Evolutionary conservation across 2,113 vertebrate species (phyloP).

Genomic region (Myrmecophaga tridactyla): DNA sequence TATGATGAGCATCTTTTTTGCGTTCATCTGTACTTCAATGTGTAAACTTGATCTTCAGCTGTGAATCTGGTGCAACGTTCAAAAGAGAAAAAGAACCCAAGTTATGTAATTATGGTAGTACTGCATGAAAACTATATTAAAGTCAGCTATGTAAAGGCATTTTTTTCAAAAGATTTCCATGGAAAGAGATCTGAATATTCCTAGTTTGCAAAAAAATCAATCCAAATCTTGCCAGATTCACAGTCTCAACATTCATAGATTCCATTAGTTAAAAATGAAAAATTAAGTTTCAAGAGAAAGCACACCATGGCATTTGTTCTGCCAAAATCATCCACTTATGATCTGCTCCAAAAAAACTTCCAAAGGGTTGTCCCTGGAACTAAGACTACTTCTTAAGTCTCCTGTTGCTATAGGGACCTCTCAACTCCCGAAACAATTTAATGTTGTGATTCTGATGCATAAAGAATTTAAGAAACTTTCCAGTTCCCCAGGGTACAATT

Average conservation of each 20-base stretch:
- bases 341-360: background rate
- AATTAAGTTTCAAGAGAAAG: background rate
- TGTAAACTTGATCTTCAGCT: background rate
- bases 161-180: background rate
- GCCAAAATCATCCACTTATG: background rate
- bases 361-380: background rate
- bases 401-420: background rate
- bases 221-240: background rate
- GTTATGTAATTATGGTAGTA: background rate
- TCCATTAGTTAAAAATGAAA: background rate
- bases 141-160: background rate
- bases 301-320: background rate
- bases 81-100: slow-evolving; percentile 2
- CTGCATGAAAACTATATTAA: background rate
- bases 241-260: background rate
- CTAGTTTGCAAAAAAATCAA: background rate
- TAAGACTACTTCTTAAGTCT: background rate
- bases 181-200: background rate
- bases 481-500: background rate
- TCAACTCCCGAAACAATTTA: slow-evolving; percentile 50
- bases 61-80: background rate
- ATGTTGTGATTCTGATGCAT: background rate
- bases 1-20: background rate
- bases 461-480: background rate
- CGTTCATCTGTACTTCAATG: background rate